These are phyloP conservation scores for Synanthedon andrenaeformis DNA, from an alignment of 2,888 invertebrate genomes.

Conservation along the genomic window DNA sequence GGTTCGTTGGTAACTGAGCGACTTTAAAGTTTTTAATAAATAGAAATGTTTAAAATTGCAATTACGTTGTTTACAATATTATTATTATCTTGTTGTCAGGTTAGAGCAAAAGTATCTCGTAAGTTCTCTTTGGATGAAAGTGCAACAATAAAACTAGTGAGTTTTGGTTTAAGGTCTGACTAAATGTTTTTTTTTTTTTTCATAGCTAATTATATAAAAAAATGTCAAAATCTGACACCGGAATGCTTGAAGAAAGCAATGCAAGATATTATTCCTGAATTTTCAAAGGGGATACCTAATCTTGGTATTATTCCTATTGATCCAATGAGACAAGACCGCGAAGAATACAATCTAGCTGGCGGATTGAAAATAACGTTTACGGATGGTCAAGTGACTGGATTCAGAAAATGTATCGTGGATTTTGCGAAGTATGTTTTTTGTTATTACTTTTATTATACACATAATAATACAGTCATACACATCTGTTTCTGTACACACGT, in stretches of 20 bases:
- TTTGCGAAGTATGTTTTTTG: constrained; percentile 7
- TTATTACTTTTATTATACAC: background rate
- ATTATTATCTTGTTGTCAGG: constrained; percentile 8
- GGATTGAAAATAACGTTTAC: constrained; percentile 36
- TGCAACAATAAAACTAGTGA: no score
- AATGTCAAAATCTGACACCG: constrained; percentile 29
- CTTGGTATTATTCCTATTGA: constrained; percentile 29
- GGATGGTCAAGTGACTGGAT: constrained; percentile 35
- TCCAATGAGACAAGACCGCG: constrained; percentile 24
- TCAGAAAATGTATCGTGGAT: constrained; percentile 41
- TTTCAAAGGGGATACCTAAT: constrained; percentile 36
- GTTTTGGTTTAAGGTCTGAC: no score
- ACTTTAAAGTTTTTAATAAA: background rate
- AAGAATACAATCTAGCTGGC: constrained; percentile 8
- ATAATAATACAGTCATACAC: background rate
- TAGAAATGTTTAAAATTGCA: background rate
- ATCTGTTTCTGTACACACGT: no score
- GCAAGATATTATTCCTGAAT: constrained; percentile 33
- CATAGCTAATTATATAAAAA: constrained; percentile 10
- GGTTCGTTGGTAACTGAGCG: background rate
- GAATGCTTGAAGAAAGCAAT: constrained; percentile 37
- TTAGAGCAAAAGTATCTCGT: constrained; percentile 15
- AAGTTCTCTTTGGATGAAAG: constrained; percentile 7
- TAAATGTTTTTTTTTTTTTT: background rate
- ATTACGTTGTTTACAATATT: constrained; percentile 2